Evolutionary conservation across 2,113 vertebrate species (phyloP).

Genomic region (Globicephala melas): DNA sequence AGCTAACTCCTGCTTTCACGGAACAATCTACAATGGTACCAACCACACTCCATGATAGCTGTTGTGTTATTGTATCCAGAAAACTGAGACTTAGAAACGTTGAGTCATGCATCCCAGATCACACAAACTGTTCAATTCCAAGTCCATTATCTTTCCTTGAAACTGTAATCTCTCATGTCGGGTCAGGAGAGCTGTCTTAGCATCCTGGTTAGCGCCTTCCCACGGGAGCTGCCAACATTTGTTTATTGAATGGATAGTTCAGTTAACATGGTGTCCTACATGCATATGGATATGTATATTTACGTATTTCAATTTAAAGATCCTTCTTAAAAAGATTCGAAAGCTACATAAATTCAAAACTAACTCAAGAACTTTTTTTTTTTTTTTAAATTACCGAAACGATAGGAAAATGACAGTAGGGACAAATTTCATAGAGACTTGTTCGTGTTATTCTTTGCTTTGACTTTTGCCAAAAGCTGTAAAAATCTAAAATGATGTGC

Average conservation of each 20-base stretch:
- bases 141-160: not conserved
- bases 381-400: not conserved
- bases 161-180: not conserved
- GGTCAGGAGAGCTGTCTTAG: not conserved
- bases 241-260: not conserved
- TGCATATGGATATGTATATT: no score
- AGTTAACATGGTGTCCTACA: not conserved
- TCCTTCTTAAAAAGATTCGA: not conserved
- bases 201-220: fast-evolving
- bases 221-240: not conserved
- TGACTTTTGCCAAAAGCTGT: not conserved
- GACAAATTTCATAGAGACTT: not conserved
- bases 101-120: not conserved
- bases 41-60: fast-evolving
- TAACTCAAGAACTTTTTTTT: not conserved
- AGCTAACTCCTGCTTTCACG: fast-evolving
- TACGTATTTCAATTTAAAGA: not conserved
- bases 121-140: no score
- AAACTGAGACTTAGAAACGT: not conserved
- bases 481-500: not conserved
- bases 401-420: not conserved
- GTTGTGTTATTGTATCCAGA: no score
- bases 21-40: not conserved
- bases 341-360: not conserved
- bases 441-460: not conserved